Evolutionary conservation across 2,113 vertebrate species (phyloP), one percentile per base, ranked within the genome.

Genomic region (Coptodon rendalli): DNA sequence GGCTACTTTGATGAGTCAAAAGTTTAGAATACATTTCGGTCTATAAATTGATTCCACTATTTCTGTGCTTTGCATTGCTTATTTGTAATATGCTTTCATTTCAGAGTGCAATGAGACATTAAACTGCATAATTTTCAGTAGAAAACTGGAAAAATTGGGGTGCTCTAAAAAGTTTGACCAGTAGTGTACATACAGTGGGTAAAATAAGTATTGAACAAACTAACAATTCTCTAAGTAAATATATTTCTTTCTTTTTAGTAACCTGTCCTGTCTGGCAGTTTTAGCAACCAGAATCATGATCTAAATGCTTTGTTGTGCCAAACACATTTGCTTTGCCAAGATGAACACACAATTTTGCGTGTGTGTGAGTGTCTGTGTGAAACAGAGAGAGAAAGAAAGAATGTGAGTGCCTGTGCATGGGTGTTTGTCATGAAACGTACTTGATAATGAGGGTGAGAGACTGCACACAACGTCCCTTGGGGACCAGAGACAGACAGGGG

Each of bases 301-400:
- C 59, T 36, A 63, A 63, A 63, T 36, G 61, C 61, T 66, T 66
- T 66, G 61, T 66, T n/a, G 31, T 36, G 61, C 4, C 17, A 66
- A 66, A 36, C 61, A n/a, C 59, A 63, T 36, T 63, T 63, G 59
- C 61, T 66, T 66, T 66, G 31, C 61, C 31, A 66, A 66, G 61
- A n/a, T 0, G 6, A 66, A 36, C 31, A 66, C 36, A n/a, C 61
- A 66, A 34, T 4, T 61, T 34, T 31, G 13, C 2, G 0, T 63
- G 59, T 36, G 17, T 63, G 59, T 63, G 31, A 34, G 59, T 63
- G 31, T 66, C 34, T 66, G 61, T 13, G 59, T 63, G 57, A 61
- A 34, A 4, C 2, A 61, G 29, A 61, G 16, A 57, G 29, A 19
- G 61, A 38, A n/a, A 38, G 34, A 22, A 19, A 22, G 34, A 68